phyloP scores from a whole-genome alignment of 2,888 invertebrate species.

The Melanchra persicariae region DNA sequence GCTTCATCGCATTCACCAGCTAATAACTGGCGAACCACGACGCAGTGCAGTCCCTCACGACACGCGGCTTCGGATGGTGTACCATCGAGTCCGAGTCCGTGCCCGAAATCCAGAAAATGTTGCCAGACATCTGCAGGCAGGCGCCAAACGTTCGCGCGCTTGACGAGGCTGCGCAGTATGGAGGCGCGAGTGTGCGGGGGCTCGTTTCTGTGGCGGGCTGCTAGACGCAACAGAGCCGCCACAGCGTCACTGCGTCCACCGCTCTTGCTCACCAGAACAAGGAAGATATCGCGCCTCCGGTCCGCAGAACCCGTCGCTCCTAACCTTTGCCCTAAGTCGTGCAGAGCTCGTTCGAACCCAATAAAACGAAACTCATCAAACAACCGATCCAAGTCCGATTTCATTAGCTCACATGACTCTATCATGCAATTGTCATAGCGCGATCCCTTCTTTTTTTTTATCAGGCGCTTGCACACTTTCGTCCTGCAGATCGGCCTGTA shows the following conservation, averaged over 20 bases:
- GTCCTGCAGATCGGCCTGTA: background rate
- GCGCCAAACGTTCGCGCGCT: conserved; percentile 80
- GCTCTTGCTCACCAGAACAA: conserved; percentile 82
- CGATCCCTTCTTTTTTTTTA: conserved; percentile 25
- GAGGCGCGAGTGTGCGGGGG: conserved; percentile 78
- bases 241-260: conserved; percentile 75
- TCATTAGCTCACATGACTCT: background rate
- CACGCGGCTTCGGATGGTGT: conserved; percentile 71
- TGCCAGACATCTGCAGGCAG: conserved; percentile 75
- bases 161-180: conserved; percentile 80
- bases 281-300: conserved; percentile 78
- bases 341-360: conserved; percentile 76
- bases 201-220: conserved; percentile 76
- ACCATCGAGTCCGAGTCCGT: conserved; percentile 80
- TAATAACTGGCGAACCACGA: conserved; percentile 76
- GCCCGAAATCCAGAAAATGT: conserved; percentile 73
- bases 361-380: conserved; percentile 79
- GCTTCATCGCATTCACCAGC: conserved; percentile 54
- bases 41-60: conserved; percentile 79
- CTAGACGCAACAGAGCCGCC: conserved; percentile 72
- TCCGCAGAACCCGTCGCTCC: conserved; percentile 72
- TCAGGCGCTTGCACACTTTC: fast-evolving
- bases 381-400: conserved; percentile 74
- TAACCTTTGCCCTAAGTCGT: conserved; percentile 75
- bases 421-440: background rate